phyloP scores from a whole-genome alignment of 2,797 vertebrate genomes.

The Trachurus trachurus region DNA sequence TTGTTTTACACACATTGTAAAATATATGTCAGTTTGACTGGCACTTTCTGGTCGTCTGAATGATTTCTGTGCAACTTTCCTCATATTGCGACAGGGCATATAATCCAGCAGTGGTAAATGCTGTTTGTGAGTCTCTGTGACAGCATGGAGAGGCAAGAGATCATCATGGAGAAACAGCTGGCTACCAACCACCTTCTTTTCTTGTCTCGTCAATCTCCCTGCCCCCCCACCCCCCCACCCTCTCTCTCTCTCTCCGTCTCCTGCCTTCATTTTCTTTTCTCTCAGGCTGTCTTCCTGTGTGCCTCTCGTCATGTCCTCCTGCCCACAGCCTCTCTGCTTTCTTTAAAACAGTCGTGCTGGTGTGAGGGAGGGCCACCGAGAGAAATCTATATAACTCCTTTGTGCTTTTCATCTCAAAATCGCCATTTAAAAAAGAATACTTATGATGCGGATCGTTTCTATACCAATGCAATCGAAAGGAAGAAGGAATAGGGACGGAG shows the following conservation, averaged over 20 bases:
- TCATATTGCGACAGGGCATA: neutral
- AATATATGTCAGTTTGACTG: constrained; percentile 27
- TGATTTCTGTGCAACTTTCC: constrained; percentile 3
- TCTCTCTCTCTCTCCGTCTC: constrained; percentile 4
- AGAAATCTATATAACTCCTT: constrained; percentile 44
- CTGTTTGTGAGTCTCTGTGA: constrained; percentile 38
- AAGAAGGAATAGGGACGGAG: constrained; percentile 20
- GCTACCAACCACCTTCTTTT: constrained; percentile 43
- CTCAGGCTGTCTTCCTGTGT: constrained; percentile 42
- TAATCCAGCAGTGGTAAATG: constrained; percentile 38
- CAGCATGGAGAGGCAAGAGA: constrained; percentile 50
- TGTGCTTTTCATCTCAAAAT: constrained; percentile 48
- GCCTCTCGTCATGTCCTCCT: constrained; percentile 42
- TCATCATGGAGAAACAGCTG: constrained; percentile 66
- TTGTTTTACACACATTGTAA: constrained; percentile 1
- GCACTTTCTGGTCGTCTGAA: constrained; percentile 34
- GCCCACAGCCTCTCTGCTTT: constrained; percentile 45
- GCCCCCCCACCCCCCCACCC: neutral
- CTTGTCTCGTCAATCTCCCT: constrained; percentile 34
- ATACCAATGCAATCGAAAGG: constrained; percentile 23
- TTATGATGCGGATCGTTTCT: constrained; percentile 56
- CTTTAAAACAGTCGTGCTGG: constrained; percentile 56
- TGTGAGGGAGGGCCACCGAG: constrained; percentile 33
- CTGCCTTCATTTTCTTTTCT: constrained; percentile 19
- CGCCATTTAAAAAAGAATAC: constrained; percentile 35